phyloP scores from a whole-genome alignment of 2,888 invertebrate species.

The Sesia bembeciformis region DNA sequence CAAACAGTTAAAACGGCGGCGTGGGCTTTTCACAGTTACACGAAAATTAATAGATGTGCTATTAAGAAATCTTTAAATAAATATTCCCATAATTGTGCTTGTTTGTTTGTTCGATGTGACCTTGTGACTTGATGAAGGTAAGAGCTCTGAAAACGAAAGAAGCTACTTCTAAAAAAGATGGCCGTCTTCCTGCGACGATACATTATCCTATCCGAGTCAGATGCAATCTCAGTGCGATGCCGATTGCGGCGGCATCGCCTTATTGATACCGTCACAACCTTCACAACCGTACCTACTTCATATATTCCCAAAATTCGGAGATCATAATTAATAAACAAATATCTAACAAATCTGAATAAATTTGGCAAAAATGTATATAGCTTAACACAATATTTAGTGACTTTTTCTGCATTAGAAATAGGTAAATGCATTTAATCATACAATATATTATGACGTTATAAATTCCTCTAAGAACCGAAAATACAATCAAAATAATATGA shows the following conservation, averaged over 20 bases:
- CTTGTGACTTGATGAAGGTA: background rate
- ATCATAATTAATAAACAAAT: too few species aligned
- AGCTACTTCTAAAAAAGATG: constrained; percentile 18
- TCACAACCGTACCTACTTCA: too few species aligned
- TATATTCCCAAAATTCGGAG: too few species aligned
- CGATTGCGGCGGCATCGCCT: background rate
- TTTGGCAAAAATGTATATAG: too few species aligned
- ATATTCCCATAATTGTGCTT: background rate
- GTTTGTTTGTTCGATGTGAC: background rate
- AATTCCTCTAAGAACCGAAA: too few species aligned
- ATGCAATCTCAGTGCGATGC: constrained; percentile 4
- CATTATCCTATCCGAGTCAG: constrained; percentile 13
- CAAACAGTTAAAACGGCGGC: constrained; percentile 27
- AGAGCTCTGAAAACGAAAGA: background rate
- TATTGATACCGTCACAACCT: too few species aligned
- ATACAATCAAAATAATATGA: too few species aligned
- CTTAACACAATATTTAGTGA: too few species aligned
- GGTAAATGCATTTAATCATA: too few species aligned
- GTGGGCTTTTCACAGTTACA: constrained; percentile 38
- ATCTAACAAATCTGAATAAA: too few species aligned
- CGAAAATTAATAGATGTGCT: constrained; percentile 40
- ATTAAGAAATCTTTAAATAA: constrained; percentile 13
- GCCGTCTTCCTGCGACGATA: constrained; percentile 26
- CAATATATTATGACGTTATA: too few species aligned
- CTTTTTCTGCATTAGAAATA: too few species aligned